Base-by-base conservation (phyloP, 2,113 vertebrate species). In the Oophaga pumilio region DNA sequence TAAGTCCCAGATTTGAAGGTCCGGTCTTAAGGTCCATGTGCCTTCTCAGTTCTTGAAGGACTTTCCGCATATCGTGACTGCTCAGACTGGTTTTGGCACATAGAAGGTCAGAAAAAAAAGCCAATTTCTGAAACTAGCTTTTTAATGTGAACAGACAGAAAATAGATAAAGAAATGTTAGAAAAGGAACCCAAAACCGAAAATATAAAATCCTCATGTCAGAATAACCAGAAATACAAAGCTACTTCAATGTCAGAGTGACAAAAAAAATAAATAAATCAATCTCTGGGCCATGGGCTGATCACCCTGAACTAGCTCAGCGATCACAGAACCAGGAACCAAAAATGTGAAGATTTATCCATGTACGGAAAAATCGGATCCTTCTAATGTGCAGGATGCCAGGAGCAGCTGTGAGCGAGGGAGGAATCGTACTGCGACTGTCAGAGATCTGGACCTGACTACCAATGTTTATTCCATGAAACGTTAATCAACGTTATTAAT, bases 381-480 rank as follows among this genome's bases (percentile, higher is more conserved):
- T 78, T 15, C 52, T 24, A 28, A 62, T 79, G 49, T 14, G 76
- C 26, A 81, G 62, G 78, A 80, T 69, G 77, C 86, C 86, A 87
- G 53, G 56, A 66, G 78, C 74, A 87, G 86, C 77, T 87, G 86
- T 77, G 66, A 82, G 76, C 64, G 86, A 68, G 64, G 86, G 86
- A 87, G 86, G 78, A 87, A 71, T 87, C 68, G 24, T 87, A 68
- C 66, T 59, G 76, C 33, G 78, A 74, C 86, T 87, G 86, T 59
- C 53, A 24, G 66, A 50, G 78, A 87, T 81, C 86, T 87, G 86
- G 86, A 87, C 86, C 53, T 56, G 56, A 28, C 43, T 82, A 82
- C 78, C 78, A 69, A 68, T 87, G 77, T 87, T 87, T 87, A 56
- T 87, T 87, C 86, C 76, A 87, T 87, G 22, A 87, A 87, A 87